These are phyloP conservation scores for Pseudorectes ferrugineus DNA, from an alignment of 2,113 vertebrate species.

Conservation along the genomic window DNA sequence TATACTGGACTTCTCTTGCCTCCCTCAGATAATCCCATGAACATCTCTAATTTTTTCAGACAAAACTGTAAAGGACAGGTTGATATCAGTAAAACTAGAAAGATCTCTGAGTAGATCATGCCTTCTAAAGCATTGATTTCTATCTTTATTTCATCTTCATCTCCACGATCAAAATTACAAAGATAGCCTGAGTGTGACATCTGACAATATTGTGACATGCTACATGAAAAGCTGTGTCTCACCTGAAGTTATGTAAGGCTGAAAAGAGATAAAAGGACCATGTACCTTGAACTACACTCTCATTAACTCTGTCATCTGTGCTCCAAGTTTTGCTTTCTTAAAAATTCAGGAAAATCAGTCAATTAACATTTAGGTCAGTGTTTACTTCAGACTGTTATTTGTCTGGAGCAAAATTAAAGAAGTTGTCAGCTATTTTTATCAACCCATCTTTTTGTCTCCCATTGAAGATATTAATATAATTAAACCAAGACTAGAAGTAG, in stretches of 20 bases:
- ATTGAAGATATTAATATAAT: neutral
- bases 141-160: neutral
- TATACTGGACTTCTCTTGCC: neutral
- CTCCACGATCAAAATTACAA: neutral
- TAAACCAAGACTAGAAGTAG: neutral
- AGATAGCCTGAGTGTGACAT: neutral
- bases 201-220: accelerated
- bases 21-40: neutral
- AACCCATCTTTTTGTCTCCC: neutral
- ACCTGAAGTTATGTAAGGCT: neutral
- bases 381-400: neutral
- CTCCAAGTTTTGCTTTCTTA: neutral
- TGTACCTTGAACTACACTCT: neutral
- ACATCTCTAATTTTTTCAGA: neutral
- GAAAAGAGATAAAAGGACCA: neutral
- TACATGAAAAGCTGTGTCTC: neutral
- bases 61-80: neutral
- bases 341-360: neutral
- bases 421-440: neutral
- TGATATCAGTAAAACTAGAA: neutral
- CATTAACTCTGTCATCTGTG: neutral
- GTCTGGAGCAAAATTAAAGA: neutral
- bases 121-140: neutral
- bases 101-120: neutral
- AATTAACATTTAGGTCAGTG: neutral